phyloP scores from a whole-genome alignment of 2,888 invertebrate genomes.

The Napeogenes sylphis region DNA sequence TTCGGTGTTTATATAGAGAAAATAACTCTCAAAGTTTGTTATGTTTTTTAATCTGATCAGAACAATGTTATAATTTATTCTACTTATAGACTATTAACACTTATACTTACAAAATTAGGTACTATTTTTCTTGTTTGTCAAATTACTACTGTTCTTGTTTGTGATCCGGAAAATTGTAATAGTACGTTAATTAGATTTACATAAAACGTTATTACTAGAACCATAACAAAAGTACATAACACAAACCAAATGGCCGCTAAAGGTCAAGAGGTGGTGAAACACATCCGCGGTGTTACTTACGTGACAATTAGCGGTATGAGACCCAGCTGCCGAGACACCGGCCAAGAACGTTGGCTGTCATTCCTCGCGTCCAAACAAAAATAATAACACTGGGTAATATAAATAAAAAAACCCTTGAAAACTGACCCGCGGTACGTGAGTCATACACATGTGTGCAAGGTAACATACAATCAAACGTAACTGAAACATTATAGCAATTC shows the following conservation, averaged over 20 bases:
- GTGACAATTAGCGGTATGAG: constrained; percentile 58
- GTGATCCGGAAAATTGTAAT: no score
- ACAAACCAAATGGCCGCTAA: constrained; percentile 40
- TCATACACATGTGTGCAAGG: not conserved
- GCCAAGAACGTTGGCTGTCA: constrained; percentile 44
- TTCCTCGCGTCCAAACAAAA: constrained; percentile 30
- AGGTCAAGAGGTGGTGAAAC: constrained; percentile 50
- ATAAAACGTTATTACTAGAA: not conserved
- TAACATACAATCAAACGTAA: not conserved
- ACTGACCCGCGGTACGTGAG: constrained; percentile 1
- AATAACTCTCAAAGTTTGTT: no score
- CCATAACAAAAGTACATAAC: not conserved
- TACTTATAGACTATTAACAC: no score
- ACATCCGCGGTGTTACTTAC: constrained; percentile 54
- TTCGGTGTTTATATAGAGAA: no score
- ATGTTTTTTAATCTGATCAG: no score
- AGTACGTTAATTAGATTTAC: no score
- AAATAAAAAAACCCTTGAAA: constrained; percentile 13
- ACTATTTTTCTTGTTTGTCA: no score
- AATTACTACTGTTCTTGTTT: no score
- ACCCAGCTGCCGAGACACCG: constrained; percentile 53
- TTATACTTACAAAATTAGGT: no score
- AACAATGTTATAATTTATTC: no score
- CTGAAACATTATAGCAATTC: no score
- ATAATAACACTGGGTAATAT: constrained; percentile 13